phyloP scores from a whole-genome alignment of 2,888 invertebrate species.

The Bombylius major region DNA sequence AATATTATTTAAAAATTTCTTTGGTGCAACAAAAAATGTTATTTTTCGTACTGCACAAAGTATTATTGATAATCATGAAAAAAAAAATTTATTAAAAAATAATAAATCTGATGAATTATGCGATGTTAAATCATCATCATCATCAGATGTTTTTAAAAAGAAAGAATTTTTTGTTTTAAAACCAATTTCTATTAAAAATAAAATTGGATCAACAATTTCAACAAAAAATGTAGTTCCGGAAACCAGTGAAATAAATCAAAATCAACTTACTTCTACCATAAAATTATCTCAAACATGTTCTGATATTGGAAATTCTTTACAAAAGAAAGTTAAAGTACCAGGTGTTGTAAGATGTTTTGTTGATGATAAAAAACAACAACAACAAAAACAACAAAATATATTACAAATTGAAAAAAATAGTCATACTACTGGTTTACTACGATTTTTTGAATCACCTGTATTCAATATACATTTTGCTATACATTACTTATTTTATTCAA shows the following conservation, averaged over 20 bases:
- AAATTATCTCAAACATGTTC: not conserved
- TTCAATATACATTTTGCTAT: conserved; percentile 98
- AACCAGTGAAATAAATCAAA: conserved; percentile 5
- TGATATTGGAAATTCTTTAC: conserved; percentile 21
- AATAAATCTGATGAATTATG: conserved; percentile 17
- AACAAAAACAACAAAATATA: not conserved
- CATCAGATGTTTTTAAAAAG: conserved; percentile 32
- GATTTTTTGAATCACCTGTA: conserved; percentile 93
- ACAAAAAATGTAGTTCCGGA: conserved; percentile 15
- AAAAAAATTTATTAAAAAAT: conserved; percentile 35
- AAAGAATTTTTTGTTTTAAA: conserved; percentile 35
- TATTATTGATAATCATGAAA: conserved; percentile 37
- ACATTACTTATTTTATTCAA: conserved; percentile 94
- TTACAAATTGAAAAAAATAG: conserved; percentile 26
- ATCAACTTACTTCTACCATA: not conserved
- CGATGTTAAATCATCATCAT: conserved; percentile 31
- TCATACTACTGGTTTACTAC: conserved; percentile 32
- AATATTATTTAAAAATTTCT: conserved; percentile 36
- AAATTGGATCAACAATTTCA: conserved; percentile 27
- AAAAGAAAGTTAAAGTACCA: conserved; percentile 29
- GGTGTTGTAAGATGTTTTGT: conserved; percentile 36
- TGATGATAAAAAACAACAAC: conserved; percentile 21
- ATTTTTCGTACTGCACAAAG: conserved; percentile 38
- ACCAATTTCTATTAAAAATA: conserved; percentile 29
- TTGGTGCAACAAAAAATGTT: conserved; percentile 37